Base-by-base conservation (phyloP, 1,140 invertebrate species). In the Asbolus verrucosus region DNA sequence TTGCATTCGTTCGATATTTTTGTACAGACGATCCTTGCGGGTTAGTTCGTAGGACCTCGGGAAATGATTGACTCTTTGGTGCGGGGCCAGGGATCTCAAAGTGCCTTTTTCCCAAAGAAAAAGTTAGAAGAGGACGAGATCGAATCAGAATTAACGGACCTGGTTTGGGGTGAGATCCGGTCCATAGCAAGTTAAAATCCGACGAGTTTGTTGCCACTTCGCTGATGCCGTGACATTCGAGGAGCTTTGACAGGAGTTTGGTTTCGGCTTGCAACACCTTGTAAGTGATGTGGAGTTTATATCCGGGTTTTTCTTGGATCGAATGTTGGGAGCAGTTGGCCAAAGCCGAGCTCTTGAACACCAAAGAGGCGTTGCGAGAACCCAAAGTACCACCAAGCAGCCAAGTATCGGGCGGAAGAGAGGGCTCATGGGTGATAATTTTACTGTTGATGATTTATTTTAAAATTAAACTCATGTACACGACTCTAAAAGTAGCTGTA, bases 1-100 rank as follows among this genome's bases (percentile, higher is more conserved):
- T 79, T 97, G 95, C 93, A 97, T 95, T 73, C 91, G 90, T 80
- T 96, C 94, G 72, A 97, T 96, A 80, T 97, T 97, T 83, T 97
- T 97, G 81, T 96, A 97, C 39, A 98, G 85, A 9, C 95, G 88
- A 83, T 98, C 96, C 80, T 98, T 98, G 1, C 96, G 86, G 0
- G 95, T 97, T 68, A 97, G 84, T 80, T 97, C 95, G 81, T 96
- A 97, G 0, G 95, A 97, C 80, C 94, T 91, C 6, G 95, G 95
- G 82, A 97, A 97, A 83, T 97, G 95, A 82, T 97, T 97, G 18
- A 97, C 91, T 79, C 94, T 88, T 83, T 97, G 95, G 81, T 95
- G 93, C 24, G 92, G 87, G 41, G 90, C 86, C 68, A 97, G 82
- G 43, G 88, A 88, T 69, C 93, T 85, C 15, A 97, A 83, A 3